Evolutionary conservation across 2,888 invertebrate genomes (phyloP), one percentile per base, ranked within the genome.

Genomic region (Linnaemya vulpina): DNA sequence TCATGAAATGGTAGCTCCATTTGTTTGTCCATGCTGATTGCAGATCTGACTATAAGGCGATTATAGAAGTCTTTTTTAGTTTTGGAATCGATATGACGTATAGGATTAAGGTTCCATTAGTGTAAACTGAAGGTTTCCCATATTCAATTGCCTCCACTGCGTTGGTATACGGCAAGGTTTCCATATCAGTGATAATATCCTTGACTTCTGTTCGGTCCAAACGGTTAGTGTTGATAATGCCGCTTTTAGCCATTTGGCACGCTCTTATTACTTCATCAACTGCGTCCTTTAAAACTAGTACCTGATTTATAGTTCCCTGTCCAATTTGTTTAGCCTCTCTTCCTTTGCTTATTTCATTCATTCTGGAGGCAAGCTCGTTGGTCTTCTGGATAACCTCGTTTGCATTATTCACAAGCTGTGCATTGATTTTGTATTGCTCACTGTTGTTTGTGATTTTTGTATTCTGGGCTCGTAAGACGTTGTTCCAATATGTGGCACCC

Each of bases 1-100:
- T 63, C 62, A n/a, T 17, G 38, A 40, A 74, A 74, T 38, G 74
- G 63, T 20, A 74, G 22, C 13, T 74, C 38, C 3, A 74, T 74
- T 51, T 63, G 62, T 40, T 11, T 63, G 25, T 8, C 63, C 7
- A 15, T 13, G n/a, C 46, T 51, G 1, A 73, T 73, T n/a, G 60
- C 35, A 15, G 46, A 11, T 9, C 58, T 73, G 1, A 5, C 25
- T 1, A 74, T 51, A 7, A 74, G 40, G 5, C 22, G 13, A 11
- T 53, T 53, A 9, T 53, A 40, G 4, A 51, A 43, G 20, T 38
- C 25, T 17, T 46, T 51, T 75, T 43, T 46, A 73, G 17, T 9
- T 63, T 75, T 40, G 63, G 74, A 5, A 43, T 63, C 13, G 40
- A 74, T 5, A 74, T 1, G n/a, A n/a, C n/a, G n/a, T n/a, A n/a